Evolutionary conservation across 2,888 invertebrate genomes (phyloP), one percentile per base, ranked within the genome.

Genomic region (Mactromeris polynyma): DNA sequence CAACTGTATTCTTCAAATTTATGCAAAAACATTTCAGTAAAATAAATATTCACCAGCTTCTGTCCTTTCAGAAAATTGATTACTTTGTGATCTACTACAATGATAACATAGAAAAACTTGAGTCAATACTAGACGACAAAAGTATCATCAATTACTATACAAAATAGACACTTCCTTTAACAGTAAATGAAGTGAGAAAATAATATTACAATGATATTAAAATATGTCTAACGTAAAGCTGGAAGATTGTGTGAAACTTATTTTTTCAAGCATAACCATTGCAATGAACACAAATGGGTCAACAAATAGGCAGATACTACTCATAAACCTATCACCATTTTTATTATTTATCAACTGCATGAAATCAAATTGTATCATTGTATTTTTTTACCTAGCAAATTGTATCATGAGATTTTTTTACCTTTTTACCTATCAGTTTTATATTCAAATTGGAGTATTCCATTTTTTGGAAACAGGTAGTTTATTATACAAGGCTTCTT

Each of bases 101-200:
- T 26, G 58, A 64, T 64, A 64, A 64, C 58, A 64, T 1, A 11
- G 58, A n/a, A 9, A 64, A 64, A 64, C 58, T 26, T 64, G 9
- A 64, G 58, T 64, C n/a, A n/a, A 64, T 64, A 26, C 26, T 64
- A 64, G 58, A 64, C 26, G n/a, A 64, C 58, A 64, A 64, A 64
- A 64, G 58, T 26, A 26, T 26, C 58, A 64, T 26, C 58, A 64
- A 64, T 64, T 64, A 64, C 58, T 26, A n/a, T 64, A 64, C 58
- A 64, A 26, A 26, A 64, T 9, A 26, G 58, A n/a, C 58, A 64
- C 58, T 26, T 64, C 58, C 26, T 21, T 64, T 64, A 64, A 64
- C 58, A 64, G 58, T 64, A 64, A 64, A 64, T 64, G 58, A 64
- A 64, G 58, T 64, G 58, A 26, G n/a, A 64, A 64, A 64, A 26